Conservation (phyloP, 1,140 invertebrate species). For the Paraescarpia echinospica region DNA sequence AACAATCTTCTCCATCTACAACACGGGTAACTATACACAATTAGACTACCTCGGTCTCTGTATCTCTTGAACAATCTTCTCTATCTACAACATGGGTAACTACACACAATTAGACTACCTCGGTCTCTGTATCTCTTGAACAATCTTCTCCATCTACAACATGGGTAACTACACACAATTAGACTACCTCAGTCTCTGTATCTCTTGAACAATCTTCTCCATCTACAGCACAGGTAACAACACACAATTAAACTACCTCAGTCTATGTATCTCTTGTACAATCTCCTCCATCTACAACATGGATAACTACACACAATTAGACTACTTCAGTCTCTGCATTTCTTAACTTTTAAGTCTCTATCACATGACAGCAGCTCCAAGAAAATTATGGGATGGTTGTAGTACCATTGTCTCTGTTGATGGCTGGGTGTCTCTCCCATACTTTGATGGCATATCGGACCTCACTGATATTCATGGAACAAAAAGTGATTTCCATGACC, state of each 20-base stretch:
- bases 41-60: slow-evolving; percentile 59
- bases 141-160: slow-evolving; percentile 89
- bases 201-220: slow-evolving; percentile 90
- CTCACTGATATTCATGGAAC: too few species aligned
- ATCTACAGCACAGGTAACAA: slow-evolving; percentile 68
- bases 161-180: neutral
- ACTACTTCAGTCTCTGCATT: slow-evolving; percentile 70
- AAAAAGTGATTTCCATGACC: too few species aligned
- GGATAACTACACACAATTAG: too few species aligned
- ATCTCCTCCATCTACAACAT: slow-evolving; percentile 86
- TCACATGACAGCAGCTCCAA: too few species aligned
- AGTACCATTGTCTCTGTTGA: too few species aligned
- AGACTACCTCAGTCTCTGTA: slow-evolving; percentile 66
- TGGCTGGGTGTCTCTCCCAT: too few species aligned
- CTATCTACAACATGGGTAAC: slow-evolving; percentile 73
- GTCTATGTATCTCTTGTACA: slow-evolving; percentile 85
- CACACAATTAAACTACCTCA: too few species aligned
- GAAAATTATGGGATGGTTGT: too few species aligned
- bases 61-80: slow-evolving; percentile 91
- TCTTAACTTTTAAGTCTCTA: slow-evolving; percentile 62
- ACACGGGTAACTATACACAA: slow-evolving; percentile 32
- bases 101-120: too few species aligned
- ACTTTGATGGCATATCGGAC: too few species aligned
- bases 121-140: slow-evolving; percentile 83
- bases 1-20: slow-evolving; percentile 91